A percentile compares a stretch with the other conserved stretches of the same genome.
These are phyloP conservation scores for Mormyrus hasselquistii DNA, from an alignment of 2,797 vertebrate genomes.

Conservation along the genomic window DNA sequence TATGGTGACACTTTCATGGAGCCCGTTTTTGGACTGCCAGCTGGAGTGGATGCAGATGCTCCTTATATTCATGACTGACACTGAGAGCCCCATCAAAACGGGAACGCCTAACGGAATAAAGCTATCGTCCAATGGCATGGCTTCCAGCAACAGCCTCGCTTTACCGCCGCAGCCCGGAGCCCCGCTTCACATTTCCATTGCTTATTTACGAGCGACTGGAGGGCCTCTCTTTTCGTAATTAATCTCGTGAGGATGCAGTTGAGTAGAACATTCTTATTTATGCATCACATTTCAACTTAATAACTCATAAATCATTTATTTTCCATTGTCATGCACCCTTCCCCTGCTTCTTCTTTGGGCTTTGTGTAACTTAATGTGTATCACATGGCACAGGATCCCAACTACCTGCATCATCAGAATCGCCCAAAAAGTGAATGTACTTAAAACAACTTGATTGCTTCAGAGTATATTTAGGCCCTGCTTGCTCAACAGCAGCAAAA, in stretches of 20 bases:
- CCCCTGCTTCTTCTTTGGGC: not conserved
- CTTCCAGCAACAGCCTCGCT: not conserved
- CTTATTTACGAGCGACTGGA: not conserved
- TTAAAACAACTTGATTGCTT: not conserved
- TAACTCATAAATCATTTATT: not conserved
- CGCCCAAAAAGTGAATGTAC: not conserved
- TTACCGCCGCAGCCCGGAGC: not conserved
- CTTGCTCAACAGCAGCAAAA: not conserved
- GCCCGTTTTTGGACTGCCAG: not conserved
- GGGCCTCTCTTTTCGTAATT: constrained; percentile 4
- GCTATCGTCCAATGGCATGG: not conserved
- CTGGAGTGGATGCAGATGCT: not conserved
- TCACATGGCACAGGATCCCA: not conserved
- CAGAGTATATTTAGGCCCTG: not conserved
- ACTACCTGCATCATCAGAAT: not conserved
- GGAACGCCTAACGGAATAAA: not conserved
- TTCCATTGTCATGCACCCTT: not conserved
- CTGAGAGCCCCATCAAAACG: not conserved
- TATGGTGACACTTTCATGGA: not conserved
- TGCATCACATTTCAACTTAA: constrained; percentile 12
- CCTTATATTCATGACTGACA: not conserved
- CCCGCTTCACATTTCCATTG: not conserved
- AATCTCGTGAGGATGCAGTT: not conserved
- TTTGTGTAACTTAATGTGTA: not conserved
- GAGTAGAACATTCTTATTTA: not conserved